Conservation (phyloP, 2,888 invertebrate species). For the Vanessa cardui region DNA sequence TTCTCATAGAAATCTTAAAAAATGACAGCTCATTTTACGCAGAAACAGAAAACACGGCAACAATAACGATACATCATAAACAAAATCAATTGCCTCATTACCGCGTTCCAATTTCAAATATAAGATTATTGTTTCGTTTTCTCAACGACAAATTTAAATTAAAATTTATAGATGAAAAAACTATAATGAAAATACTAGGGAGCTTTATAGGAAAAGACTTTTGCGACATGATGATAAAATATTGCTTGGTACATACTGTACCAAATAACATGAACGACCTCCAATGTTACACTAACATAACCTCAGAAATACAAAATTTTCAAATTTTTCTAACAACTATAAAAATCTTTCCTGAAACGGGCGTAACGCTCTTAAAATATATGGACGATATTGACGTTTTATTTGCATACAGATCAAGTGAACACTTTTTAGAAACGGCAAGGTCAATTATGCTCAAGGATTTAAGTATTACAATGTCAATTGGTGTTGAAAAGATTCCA, state of each 20-base stretch:
- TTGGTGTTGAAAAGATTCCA: slow-evolving; percentile 76
- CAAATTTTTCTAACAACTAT: slow-evolving; percentile 84
- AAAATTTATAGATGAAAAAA: slow-evolving; percentile 60
- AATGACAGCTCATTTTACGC: slow-evolving; percentile 69
- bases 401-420: slow-evolving; percentile 90
- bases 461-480: slow-evolving; percentile 87
- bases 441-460: slow-evolving; percentile 90
- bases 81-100: slow-evolving; percentile 72
- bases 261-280: slow-evolving; percentile 89
- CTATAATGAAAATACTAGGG: slow-evolving; percentile 82
- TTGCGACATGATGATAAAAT: slow-evolving; percentile 85
- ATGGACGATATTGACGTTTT: slow-evolving; percentile 88
- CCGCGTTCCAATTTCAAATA: slow-evolving; percentile 80
- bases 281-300: slow-evolving; percentile 84
- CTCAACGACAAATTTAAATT: slow-evolving; percentile 82
- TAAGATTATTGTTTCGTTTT: slow-evolving; percentile 82
- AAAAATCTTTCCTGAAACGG: slow-evolving; percentile 80
- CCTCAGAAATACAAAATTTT: slow-evolving; percentile 85
- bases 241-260: slow-evolving; percentile 89
- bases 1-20: slow-evolving; percentile 84
- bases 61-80: slow-evolving; percentile 67
- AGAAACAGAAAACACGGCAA: slow-evolving; percentile 60
- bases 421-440: slow-evolving; percentile 86
- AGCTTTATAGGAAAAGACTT: slow-evolving; percentile 82
- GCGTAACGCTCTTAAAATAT: slow-evolving; percentile 85